A percentile compares a stretch with the other conserved stretches of the same genome.
These are phyloP conservation scores for Peromyscus attwateri DNA, from an alignment of 2,797 vertebrate genomes.

Conservation along the genomic window DNA sequence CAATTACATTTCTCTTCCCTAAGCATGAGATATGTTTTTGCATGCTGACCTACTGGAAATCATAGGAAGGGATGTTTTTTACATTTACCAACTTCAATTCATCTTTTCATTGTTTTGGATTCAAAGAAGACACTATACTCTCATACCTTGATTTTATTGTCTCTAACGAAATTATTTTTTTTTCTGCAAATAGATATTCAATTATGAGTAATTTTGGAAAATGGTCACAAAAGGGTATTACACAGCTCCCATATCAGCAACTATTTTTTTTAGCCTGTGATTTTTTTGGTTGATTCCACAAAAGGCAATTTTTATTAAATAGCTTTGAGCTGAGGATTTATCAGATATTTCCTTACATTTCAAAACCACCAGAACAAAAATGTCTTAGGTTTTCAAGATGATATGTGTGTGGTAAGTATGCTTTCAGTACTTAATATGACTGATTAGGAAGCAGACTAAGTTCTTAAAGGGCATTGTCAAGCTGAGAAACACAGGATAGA, in stretches of 20 bases:
- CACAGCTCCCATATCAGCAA: not conserved
- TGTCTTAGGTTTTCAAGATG: not conserved
- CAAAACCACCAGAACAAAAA: not conserved
- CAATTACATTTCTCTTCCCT: not conserved
- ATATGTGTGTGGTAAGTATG: not conserved
- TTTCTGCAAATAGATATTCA: not conserved
- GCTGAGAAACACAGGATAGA: not conserved
- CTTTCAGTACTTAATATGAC: not conserved
- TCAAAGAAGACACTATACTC: not conserved
- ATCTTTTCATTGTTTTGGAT: not conserved
- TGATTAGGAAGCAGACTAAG: not conserved
- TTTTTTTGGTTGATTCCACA: not conserved
- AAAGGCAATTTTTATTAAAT: not conserved
- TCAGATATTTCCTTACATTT: not conserved
- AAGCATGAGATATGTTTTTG: not conserved
- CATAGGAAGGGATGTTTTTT: not conserved
- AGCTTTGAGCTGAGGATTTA: not conserved
- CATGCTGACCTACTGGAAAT: not conserved
- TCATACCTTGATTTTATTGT: not conserved
- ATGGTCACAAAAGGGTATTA: not conserved
- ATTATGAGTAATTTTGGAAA: not conserved
- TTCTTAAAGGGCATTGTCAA: not conserved
- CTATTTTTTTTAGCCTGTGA: not conserved
- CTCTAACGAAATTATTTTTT: not conserved
- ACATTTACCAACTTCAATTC: not conserved